Percentiles rank a stretch among this genome's conserved stretches.
These are phyloP conservation scores for Enteromius radiatus DNA, from an alignment of 2,797 vertebrate species.

Conservation along the genomic window DNA sequence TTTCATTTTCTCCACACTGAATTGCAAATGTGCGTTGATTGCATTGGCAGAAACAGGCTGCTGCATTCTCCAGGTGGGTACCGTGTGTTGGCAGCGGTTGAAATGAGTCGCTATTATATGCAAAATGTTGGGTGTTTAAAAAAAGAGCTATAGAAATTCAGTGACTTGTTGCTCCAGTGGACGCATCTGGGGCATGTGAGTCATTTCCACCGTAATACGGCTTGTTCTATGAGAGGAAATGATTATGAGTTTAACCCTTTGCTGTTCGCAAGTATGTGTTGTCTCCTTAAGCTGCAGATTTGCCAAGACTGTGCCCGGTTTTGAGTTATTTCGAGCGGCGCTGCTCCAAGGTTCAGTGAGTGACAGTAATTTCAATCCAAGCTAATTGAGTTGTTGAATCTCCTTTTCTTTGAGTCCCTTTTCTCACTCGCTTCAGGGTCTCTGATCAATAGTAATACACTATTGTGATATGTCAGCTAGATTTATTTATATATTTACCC, in stretches of 20 bases:
- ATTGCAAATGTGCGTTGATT: slow-evolving; percentile 43
- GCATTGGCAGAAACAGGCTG: neutral
- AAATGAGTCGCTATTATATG: slow-evolving; percentile 35
- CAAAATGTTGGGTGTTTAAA: slow-evolving; percentile 17
- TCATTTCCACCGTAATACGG: slow-evolving; percentile 53
- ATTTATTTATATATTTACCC: slow-evolving; percentile 56
- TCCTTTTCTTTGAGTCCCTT: slow-evolving; percentile 54
- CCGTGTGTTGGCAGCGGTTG: slow-evolving; percentile 1
- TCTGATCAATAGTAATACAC: slow-evolving; percentile 73
- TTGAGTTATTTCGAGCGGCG: neutral
- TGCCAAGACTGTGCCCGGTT: slow-evolving; percentile 10
- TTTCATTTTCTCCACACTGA: neutral
- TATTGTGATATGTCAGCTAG: slow-evolving; percentile 68
- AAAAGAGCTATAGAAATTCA: slow-evolving; percentile 41
- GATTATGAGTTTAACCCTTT: slow-evolving; percentile 42
- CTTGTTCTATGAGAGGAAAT: slow-evolving; percentile 52
- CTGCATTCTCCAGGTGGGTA: slow-evolving; percentile 23
- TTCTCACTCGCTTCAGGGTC: slow-evolving; percentile 57
- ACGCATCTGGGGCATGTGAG: slow-evolving; percentile 30
- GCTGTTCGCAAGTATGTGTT: neutral
- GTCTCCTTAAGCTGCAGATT: slow-evolving; percentile 25
- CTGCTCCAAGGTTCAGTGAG: slow-evolving; percentile 55
- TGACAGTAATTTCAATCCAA: slow-evolving; percentile 69
- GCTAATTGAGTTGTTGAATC: slow-evolving; percentile 70
- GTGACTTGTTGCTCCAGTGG: slow-evolving; percentile 15